phyloP scores from a whole-genome alignment of 2,888 invertebrate species.

The Ormyrus labotus region DNA sequence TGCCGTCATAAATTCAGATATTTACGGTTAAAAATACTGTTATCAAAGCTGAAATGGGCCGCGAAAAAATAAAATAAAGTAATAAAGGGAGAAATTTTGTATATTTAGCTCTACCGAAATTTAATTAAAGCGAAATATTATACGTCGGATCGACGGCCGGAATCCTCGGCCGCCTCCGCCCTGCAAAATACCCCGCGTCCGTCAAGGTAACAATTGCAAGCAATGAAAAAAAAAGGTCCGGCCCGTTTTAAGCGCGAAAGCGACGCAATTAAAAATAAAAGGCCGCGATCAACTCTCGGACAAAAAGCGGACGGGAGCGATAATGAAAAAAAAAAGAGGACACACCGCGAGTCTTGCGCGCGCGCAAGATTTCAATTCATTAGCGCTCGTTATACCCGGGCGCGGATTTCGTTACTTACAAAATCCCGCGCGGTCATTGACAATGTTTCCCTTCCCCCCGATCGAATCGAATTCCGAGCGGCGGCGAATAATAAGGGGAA shows the following conservation, averaged over 20 bases:
- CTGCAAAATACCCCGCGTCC: conserved; percentile 1
- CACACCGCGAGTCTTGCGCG: no score
- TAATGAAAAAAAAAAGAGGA: no score
- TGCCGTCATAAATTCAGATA: no score
- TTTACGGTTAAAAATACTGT: no score
- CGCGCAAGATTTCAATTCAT: no score
- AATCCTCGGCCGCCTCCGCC: background rate
- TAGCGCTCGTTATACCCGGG: background rate
- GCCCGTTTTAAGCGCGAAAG: background rate
- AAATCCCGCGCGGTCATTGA: background rate
- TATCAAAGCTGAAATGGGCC: no score
- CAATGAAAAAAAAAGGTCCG: background rate
- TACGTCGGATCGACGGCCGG: background rate
- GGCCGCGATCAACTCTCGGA: background rate
- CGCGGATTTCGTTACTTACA: conserved; percentile 3
- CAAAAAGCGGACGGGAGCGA: no score
- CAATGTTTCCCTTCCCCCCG: background rate
- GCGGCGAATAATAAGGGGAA: background rate
- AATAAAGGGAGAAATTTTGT: no score
- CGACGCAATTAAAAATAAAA: background rate
- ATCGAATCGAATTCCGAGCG: background rate
- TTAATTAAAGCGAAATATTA: conserved; percentile 11
- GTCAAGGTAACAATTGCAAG: conserved; percentile 24
- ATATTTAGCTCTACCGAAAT: background rate
- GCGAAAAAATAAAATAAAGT: no score